These are phyloP conservation scores for Rhagonycha lutea DNA, from an alignment of 2,888 invertebrate genomes.

Conservation along the genomic window DNA sequence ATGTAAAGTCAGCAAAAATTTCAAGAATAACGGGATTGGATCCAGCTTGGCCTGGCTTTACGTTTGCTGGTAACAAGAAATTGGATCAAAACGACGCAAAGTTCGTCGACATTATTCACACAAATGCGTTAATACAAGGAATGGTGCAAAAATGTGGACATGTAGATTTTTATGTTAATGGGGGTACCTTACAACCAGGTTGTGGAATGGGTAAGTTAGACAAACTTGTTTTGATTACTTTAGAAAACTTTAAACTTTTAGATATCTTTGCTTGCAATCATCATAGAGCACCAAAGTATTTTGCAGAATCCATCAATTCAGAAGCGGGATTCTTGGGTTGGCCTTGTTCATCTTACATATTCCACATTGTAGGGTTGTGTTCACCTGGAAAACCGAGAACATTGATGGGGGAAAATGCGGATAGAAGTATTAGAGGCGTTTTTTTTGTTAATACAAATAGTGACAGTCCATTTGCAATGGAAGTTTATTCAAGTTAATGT, in stretches of 20 bases:
- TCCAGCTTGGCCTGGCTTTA: constrained; percentile 71
- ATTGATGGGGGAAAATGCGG: not conserved
- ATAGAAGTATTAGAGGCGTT: constrained; percentile 54
- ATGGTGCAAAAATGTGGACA: constrained; percentile 68
- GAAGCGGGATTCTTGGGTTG: constrained; percentile 68
- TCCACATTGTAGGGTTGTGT: constrained; percentile 63
- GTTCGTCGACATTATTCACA: constrained; percentile 74
- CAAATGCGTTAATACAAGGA: constrained; percentile 71
- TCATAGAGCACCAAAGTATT: constrained; percentile 66
- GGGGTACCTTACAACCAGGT: constrained; percentile 70
- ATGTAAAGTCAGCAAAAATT: constrained; percentile 58
- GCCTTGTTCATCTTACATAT: constrained; percentile 62
- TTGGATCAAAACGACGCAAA: constrained; percentile 66
- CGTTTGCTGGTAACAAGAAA: constrained; percentile 60
- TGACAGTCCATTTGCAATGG: constrained; percentile 62
- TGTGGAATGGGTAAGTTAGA: constrained; percentile 52
- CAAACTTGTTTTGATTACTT: constrained; percentile 17
- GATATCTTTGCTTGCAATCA: constrained; percentile 68
- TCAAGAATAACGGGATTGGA: constrained; percentile 68
- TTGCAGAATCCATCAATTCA: constrained; percentile 66
- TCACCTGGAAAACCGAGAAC: constrained; percentile 52
- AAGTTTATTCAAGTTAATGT: constrained; percentile 53
- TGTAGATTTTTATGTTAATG: constrained; percentile 74
- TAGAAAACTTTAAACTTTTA: constrained; percentile 38
- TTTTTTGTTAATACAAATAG: constrained; percentile 61